A percentile compares a stretch with the other conserved stretches of the same genome.
Conservation (phyloP, 2,797 vertebrate genomes). For the Rhynchonycteris naso region DNA sequence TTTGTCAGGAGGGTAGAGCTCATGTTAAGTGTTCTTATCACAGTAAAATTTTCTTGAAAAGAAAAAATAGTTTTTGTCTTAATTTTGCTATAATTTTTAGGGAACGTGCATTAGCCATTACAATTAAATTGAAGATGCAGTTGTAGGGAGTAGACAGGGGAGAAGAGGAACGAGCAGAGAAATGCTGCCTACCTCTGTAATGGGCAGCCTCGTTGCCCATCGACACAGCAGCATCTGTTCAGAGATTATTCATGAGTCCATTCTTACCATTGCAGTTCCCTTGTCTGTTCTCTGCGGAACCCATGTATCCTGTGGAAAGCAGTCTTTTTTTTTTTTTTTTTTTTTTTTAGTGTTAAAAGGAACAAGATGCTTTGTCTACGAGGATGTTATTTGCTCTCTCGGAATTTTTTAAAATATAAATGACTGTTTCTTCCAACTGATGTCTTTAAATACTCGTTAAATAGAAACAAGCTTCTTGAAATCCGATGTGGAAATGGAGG, state of each 20-base stretch:
- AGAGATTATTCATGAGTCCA: background rate
- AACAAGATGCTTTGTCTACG: background rate
- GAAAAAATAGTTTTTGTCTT: background rate
- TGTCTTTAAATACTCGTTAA: constrained; percentile 29
- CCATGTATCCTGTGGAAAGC: background rate
- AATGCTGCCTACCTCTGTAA: accelerated
- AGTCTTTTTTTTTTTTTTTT: background rate
- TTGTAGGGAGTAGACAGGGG: background rate
- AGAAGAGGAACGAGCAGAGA: background rate
- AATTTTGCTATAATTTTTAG: background rate
- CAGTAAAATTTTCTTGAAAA: background rate
- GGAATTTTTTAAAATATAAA: background rate
- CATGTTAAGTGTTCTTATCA: background rate
- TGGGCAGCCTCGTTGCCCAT: accelerated
- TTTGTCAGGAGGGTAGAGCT: background rate
- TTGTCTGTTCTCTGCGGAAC: background rate
- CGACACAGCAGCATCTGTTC: accelerated
- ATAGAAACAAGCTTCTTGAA: constrained; percentile 10
- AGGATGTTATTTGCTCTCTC: background rate
- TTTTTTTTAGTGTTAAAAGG: background rate
- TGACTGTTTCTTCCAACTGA: background rate
- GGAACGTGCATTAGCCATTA: background rate
- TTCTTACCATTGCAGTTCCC: background rate
- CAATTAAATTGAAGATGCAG: background rate
- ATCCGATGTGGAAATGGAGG: background rate